These are phyloP conservation scores for Pachyramphus minor DNA, from an alignment of 2,113 vertebrate species.

Conservation along the genomic window DNA sequence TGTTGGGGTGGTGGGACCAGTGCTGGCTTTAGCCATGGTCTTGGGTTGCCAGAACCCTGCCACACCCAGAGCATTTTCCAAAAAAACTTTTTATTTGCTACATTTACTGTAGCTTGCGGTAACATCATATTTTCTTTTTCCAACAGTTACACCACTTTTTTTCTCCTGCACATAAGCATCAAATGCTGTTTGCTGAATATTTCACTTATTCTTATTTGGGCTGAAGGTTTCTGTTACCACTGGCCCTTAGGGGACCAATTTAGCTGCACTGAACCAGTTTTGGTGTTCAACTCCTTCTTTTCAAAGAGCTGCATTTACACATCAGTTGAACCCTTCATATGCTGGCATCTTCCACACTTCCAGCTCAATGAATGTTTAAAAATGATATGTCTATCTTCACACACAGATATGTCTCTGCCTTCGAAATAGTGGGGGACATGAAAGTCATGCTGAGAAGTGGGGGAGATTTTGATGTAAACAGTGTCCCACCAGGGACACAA, in stretches of 20 bases:
- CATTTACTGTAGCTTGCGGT: not conserved
- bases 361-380: slow-evolving; percentile 51
- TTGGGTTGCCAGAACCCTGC: not conserved
- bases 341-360: slow-evolving; percentile 47
- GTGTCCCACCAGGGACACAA: slow-evolving; percentile 10
- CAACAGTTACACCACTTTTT: not conserved
- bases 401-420: not conserved
- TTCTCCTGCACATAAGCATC: not conserved
- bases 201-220: slow-evolving; percentile 55
- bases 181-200: slow-evolving; percentile 53
- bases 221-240: slow-evolving; percentile 58
- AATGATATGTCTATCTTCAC: not conserved
- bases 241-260: slow-evolving; percentile 67
- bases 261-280: slow-evolving; percentile 55
- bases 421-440: slow-evolving; percentile 21
- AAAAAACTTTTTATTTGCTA: not conserved
- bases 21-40: not conserved
- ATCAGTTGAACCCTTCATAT: slow-evolving; percentile 46
- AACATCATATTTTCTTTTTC: not conserved
- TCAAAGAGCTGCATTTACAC: slow-evolving; percentile 62
- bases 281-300: slow-evolving; percentile 49
- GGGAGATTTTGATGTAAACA: slow-evolving; percentile 52
- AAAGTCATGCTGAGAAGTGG: slow-evolving; percentile 18
- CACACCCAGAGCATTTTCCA: not conserved
- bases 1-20: not conserved